A percentile compares a stretch with the other conserved stretches of the same genome.
Evolutionary conservation across 2,888 invertebrate genomes (phyloP).

Genomic region (Hypselothyrea guttata): DNA sequence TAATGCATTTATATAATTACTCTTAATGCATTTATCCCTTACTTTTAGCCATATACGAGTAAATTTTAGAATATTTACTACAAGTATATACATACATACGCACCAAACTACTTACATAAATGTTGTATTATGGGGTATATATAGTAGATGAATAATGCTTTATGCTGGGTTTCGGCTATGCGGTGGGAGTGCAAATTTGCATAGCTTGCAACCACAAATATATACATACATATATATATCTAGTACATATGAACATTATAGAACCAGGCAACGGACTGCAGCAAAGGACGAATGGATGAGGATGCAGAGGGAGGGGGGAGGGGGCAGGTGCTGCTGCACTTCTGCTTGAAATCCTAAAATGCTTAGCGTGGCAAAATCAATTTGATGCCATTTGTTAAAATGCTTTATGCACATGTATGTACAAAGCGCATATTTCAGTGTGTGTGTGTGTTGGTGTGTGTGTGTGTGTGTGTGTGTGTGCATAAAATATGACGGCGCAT

Average conservation of each 20-base stretch:
- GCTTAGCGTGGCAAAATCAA: conserved; percentile 70
- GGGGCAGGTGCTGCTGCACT: conserved; percentile 8
- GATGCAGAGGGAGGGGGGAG: neutral
- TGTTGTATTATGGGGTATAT: neutral
- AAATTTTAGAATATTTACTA: neutral
- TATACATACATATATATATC: conserved; percentile 3
- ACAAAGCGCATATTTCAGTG: conserved; percentile 1
- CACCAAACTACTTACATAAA: too few species aligned
- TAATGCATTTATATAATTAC: too few species aligned
- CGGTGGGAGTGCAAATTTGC: conserved; percentile 51
- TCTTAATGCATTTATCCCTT: too few species aligned
- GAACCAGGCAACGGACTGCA: neutral
- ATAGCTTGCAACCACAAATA: conserved; percentile 32
- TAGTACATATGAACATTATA: conserved; percentile 8
- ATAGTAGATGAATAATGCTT: conserved; percentile 14
- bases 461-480: conserved; percentile 18
- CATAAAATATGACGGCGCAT: conserved; percentile 57
- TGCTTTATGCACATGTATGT: conserved; percentile 39
- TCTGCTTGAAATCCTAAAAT: conserved; percentile 54
- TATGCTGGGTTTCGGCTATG: neutral
- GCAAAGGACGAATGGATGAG: conserved; percentile 13
- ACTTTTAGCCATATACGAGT: too few species aligned
- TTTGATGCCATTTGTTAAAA: conserved; percentile 72
- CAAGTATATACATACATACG: too few species aligned
- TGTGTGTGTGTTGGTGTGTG: conserved; percentile 4